Percentiles rank a stretch among this genome's conserved stretches.
These are phyloP conservation scores for Petrocephalus zakoni DNA, from an alignment of 2,113 vertebrate species.

Conservation along the genomic window DNA sequence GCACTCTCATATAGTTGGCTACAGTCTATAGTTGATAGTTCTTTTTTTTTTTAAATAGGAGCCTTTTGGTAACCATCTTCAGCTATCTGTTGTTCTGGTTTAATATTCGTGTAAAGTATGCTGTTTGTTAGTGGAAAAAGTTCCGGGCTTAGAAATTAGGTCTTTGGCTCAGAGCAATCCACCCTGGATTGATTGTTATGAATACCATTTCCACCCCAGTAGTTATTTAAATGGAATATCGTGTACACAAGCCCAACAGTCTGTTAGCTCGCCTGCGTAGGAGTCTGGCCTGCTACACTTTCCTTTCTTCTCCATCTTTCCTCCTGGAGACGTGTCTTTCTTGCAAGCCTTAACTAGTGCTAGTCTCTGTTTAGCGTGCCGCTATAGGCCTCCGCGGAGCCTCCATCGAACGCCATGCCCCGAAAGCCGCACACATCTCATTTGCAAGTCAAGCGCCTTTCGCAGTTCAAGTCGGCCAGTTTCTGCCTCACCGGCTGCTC, in stretches of 20 bases:
- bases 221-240: neutral
- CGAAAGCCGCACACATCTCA: neutral
- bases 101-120: neutral
- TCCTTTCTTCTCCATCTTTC: neutral
- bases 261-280: neutral
- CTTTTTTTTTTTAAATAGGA: neutral
- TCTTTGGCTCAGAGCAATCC: neutral
- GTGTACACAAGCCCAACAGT: neutral
- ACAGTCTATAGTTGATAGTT: neutral
- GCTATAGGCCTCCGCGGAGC: neutral
- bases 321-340: neutral
- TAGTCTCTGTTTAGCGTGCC: neutral
- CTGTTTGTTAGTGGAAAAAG: neutral
- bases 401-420: neutral
- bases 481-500: neutral
- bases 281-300: neutral
- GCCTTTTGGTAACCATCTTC: neutral
- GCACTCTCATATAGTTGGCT: neutral
- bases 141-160: neutral
- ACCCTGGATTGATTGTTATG: neutral
- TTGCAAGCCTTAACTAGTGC: neutral
- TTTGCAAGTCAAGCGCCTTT: constrained; percentile 17
- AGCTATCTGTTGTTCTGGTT: neutral
- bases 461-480: neutral
- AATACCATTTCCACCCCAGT: neutral